Conservation (phyloP, 92 coral and sea anemone genomes). For the Epizoanthus scotinus region DNA sequence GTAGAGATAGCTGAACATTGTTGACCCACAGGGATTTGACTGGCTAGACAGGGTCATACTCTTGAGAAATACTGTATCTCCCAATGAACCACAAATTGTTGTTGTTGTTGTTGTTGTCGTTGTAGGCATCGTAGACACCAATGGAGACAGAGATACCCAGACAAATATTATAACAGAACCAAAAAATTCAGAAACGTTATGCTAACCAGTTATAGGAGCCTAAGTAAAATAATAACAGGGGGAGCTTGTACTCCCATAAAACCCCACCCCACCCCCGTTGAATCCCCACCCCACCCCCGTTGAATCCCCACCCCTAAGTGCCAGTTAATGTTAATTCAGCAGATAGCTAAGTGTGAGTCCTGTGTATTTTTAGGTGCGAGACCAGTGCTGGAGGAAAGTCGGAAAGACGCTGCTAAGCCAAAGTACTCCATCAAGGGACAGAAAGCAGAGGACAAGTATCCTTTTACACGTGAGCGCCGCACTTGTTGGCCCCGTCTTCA, state of each 20-base stretch:
- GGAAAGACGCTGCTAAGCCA: conserved; percentile 60
- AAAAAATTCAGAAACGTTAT: not conserved
- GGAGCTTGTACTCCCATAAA: too few relatives aligned
- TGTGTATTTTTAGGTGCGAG: conserved; percentile 70
- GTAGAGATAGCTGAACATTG: not conserved
- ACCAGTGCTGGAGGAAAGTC: conserved; percentile 72
- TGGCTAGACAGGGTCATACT: too few relatives aligned
- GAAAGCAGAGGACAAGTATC: conserved; percentile 68
- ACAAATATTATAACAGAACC: too few relatives aligned
- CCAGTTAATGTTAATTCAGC: not conserved
- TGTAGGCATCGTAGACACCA: too few relatives aligned
- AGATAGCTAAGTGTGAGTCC: not conserved
- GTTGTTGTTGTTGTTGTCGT: too few relatives aligned
- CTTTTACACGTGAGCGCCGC: conserved; percentile 16
- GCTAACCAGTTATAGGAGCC: too few relatives aligned
- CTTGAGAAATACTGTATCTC: too few relatives aligned
- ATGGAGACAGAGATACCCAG: too few relatives aligned
- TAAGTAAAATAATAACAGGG: too few relatives aligned
- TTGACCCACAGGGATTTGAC: not conserved
- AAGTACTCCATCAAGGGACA: conserved; percentile 79
- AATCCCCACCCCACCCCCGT: not conserved
- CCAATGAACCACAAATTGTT: too few relatives aligned
- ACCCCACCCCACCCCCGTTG: not conserved
- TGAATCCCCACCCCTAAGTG: not conserved
- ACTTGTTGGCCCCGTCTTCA: not conserved